These are phyloP conservation scores for Heliconius charithonia DNA, from an alignment of 2,888 invertebrate species.

Conservation along the genomic window DNA sequence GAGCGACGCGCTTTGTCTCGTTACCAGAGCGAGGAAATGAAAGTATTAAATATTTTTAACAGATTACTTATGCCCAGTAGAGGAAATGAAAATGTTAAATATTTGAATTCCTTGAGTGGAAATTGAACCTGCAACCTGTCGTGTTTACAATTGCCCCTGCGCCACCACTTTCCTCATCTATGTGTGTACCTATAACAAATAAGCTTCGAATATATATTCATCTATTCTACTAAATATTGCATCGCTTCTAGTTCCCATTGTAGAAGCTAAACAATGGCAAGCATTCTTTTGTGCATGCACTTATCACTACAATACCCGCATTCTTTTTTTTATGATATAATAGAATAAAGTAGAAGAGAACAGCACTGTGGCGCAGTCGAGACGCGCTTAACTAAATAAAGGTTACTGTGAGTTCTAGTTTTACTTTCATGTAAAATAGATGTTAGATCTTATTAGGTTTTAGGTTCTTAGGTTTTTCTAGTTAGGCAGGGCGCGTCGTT, in stretches of 20 bases:
- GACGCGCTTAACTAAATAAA: not conserved
- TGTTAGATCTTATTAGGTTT: not conserved
- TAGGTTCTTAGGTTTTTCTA: not conserved
- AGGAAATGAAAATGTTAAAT: too few species aligned
- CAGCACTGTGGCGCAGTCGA: not conserved
- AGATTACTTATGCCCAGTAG: too few species aligned
- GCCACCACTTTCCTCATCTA: too few species aligned
- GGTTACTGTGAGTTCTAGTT: not conserved
- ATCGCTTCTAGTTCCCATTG: conserved; percentile 26
- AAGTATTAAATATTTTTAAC: not conserved
- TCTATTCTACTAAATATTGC: conserved; percentile 11
- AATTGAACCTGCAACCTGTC: too few species aligned
- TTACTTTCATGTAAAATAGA: not conserved
- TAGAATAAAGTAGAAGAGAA: conserved; percentile 15
- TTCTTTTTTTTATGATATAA: conserved; percentile 31
- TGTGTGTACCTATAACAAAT: not conserved
- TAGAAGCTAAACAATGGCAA: conserved; percentile 27
- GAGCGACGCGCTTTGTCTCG: too few species aligned
- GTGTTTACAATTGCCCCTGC: too few species aligned
- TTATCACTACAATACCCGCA: conserved; percentile 31
- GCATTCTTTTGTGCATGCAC: conserved; percentile 30
- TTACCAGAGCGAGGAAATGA: too few species aligned
- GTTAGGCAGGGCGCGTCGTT: not conserved
- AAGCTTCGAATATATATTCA: not conserved
- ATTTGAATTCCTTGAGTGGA: too few species aligned